Evolutionary conservation across 1,140 invertebrate genomes (phyloP), one percentile per base, ranked within the genome.

Genomic region (Formica selysi): DNA sequence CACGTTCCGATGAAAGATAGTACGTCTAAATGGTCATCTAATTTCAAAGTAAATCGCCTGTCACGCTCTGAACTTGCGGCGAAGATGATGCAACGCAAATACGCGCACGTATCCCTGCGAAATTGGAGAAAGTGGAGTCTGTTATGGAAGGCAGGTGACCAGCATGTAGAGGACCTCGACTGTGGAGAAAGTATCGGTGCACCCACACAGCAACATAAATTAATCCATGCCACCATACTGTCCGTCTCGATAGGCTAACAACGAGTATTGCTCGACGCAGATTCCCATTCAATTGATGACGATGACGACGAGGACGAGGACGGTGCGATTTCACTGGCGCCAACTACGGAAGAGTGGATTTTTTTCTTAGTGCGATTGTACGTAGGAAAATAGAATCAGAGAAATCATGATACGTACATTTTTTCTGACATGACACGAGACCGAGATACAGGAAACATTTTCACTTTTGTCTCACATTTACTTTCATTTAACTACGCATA

Each of bases 101-200:
- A 64, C 36, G 68, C 38, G 74, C 11, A 81, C 61, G 64, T 26
- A 65, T 61, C 29, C 5, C 83, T 44, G 84, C 48, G 73, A 90
- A 83, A 78, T 65, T 26, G 76, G 91, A 86, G 91, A 92, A 92
- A 92, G 91, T 91, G 62, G 32, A 44, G 38, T 89, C 57, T 79
- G 85, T 89, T 87, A 83, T 87, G 73, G 86, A 57, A 86, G 87
- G 73, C 88, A 87, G 74, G 76, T 38, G 57, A 32, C 19, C 54
- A n/a, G 68, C 80, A 83, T 68, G 74, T 76, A 73, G 79, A 73
- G 38, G 79, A 76, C 86, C 67, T 76, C 86, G 85, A 61, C 76
- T 79, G 13, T 70, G 86, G 90, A 89, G 90, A 91, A 91, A 91
- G 90, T 91, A 74, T 84, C 73, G 78, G 19, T 88, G 78, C 81